Evolutionary conservation across 2,797 vertebrate genomes (phyloP).

Genomic region (Caiman crocodilus): DNA sequence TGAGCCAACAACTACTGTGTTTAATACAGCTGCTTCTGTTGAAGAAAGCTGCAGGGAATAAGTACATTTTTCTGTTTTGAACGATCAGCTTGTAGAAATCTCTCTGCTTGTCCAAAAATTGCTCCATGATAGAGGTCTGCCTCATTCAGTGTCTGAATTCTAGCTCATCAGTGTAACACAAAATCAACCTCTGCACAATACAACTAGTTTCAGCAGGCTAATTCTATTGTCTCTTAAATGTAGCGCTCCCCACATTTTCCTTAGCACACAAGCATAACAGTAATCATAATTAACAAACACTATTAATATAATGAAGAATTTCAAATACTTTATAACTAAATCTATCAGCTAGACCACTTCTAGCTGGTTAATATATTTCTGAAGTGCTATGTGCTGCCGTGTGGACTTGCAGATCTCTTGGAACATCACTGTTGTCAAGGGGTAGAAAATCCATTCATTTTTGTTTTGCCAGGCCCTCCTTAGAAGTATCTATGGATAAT

Average conservation of each 20-base stretch:
- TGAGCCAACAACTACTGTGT: not conserved
- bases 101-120: constrained; percentile 29
- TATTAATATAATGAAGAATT: constrained; percentile 14
- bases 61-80: constrained; percentile 48
- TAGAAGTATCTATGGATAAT: not conserved
- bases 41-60: not conserved
- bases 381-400: not conserved
- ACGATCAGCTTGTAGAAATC: constrained; percentile 18
- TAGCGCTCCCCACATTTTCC: not conserved
- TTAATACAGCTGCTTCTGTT: constrained; percentile 13
- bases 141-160: not conserved
- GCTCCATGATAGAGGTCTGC: not conserved
- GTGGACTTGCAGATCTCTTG: not conserved
- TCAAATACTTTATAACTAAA: not conserved
- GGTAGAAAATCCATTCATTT: constrained; percentile 2
- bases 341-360: not conserved
- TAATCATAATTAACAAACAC: not conserved
- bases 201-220: not conserved
- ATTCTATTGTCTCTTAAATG: not conserved
- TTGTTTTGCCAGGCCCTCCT: not conserved
- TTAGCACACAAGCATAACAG: constrained; percentile 20
- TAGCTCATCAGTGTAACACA: not conserved
- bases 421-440: not conserved
- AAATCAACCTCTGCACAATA: constrained; percentile 4
- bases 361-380: not conserved